phyloP scores from a whole-genome alignment of 2,113 vertebrate species.

The Baryphthengus martii region DNA sequence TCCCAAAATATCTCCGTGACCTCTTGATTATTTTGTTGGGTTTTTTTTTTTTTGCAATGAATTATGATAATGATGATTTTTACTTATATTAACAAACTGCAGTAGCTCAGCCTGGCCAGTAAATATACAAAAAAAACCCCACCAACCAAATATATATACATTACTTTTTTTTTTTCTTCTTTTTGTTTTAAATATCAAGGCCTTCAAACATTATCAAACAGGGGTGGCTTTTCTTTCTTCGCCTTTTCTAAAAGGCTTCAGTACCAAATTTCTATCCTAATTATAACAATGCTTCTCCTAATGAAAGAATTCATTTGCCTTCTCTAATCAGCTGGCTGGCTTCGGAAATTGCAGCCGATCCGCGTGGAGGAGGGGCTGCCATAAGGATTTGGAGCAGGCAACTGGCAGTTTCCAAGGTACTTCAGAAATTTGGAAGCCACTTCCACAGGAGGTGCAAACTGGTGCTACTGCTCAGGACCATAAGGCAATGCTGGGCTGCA shows the following conservation, averaged over 20 bases:
- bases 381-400: not conserved
- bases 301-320: conserved; percentile 54
- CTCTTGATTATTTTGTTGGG: not conserved
- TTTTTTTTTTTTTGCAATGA: not conserved
- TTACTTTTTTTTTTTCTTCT: not conserved
- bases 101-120: not conserved
- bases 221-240: not conserved
- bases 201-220: not conserved
- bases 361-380: not conserved
- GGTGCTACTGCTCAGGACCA: not conserved
- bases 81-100: conserved; percentile 20
- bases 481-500: not conserved
- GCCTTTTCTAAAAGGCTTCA: not conserved
- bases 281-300: conserved; percentile 41
- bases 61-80: conserved; percentile 50
- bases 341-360: not conserved
- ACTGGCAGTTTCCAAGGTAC: not conserved
- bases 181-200: not conserved
- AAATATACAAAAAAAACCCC: not conserved
- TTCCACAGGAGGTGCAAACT: not conserved
- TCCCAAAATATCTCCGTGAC: conserved; percentile 55
- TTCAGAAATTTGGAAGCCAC: not conserved
- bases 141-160: not conserved
- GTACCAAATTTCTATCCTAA: conserved; percentile 20
- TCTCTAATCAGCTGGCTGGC: conserved; percentile 18